These are phyloP conservation scores for Globia sparganii DNA, from an alignment of 2,888 invertebrate species.

Conservation along the genomic window DNA sequence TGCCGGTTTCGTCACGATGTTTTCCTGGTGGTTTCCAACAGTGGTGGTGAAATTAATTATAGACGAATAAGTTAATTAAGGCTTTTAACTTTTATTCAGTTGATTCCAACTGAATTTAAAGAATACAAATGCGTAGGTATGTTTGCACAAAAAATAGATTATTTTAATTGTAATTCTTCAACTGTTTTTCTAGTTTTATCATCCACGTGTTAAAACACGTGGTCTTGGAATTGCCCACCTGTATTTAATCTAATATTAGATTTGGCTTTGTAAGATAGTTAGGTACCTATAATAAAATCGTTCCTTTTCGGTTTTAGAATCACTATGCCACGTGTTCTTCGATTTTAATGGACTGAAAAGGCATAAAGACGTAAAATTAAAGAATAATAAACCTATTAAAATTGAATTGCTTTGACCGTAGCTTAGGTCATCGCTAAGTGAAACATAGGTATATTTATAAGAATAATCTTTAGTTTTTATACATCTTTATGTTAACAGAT, in stretches of 20 bases:
- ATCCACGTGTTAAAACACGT: slow-evolving; percentile 2
- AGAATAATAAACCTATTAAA: background rate
- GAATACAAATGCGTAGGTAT: slow-evolving; percentile 6
- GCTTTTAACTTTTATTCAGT: too few relatives aligned
- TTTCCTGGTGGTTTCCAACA: too few relatives aligned
- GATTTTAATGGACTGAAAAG: slow-evolving; percentile 9
- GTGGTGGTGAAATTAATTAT: background rate
- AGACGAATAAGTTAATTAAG: background rate
- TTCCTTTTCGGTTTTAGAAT: background rate
- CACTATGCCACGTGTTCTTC: background rate
- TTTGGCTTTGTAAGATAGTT: background rate
- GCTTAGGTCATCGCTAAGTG: slow-evolving; percentile 27
- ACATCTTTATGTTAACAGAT: background rate
- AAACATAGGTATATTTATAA: slow-evolving; percentile 16
- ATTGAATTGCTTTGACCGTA: slow-evolving; percentile 31
- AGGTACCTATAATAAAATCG: background rate
- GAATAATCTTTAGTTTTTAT: slow-evolving; percentile 14
- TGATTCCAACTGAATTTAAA: background rate
- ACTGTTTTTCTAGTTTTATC: slow-evolving; percentile 1
- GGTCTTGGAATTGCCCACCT: background rate
- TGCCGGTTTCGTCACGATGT: background rate
- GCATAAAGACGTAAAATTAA: background rate
- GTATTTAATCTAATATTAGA: slow-evolving; percentile 1
- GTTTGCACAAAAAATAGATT: slow-evolving; percentile 8
- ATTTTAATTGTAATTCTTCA: slow-evolving; percentile 26